Conservation (phyloP, 2,888 invertebrate genomes). For the Amiota mariae region DNA sequence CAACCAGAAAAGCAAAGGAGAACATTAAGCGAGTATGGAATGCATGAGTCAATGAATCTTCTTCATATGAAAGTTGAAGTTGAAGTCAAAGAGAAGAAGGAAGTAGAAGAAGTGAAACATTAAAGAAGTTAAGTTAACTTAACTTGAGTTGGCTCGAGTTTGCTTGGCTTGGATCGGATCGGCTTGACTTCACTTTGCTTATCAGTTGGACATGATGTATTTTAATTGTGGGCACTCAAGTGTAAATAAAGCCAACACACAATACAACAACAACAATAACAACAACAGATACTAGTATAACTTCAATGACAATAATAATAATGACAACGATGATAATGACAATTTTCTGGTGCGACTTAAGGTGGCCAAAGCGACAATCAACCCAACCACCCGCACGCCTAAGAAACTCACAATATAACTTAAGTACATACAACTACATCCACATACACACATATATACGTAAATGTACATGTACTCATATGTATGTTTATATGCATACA, state of each 20-base stretch:
- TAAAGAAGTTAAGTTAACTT: background rate
- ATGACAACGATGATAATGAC: constrained; percentile 15
- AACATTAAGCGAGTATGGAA: no score
- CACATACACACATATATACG: no score
- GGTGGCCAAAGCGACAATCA: background rate
- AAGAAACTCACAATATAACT: no score
- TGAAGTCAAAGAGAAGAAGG: background rate
- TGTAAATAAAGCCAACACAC: constrained; percentile 47
- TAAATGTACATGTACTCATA: no score
- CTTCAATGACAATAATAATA: constrained; percentile 5
- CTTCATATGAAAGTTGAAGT: background rate
- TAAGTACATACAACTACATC: no score
- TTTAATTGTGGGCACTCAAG: constrained; percentile 66
- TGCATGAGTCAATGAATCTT: no score
- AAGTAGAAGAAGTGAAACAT: background rate
- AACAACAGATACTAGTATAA: background rate
- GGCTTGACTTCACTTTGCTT: constrained; percentile 45
- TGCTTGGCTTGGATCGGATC: background rate
- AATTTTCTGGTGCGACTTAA: background rate
- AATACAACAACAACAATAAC: background rate
- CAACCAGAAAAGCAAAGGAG: no score
- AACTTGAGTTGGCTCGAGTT: background rate
- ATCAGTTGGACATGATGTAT: constrained; percentile 68
- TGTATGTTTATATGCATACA: no score
- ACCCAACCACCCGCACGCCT: background rate